Conservation (phyloP, 2,888 invertebrate genomes). For the Meganola albula region DNA sequence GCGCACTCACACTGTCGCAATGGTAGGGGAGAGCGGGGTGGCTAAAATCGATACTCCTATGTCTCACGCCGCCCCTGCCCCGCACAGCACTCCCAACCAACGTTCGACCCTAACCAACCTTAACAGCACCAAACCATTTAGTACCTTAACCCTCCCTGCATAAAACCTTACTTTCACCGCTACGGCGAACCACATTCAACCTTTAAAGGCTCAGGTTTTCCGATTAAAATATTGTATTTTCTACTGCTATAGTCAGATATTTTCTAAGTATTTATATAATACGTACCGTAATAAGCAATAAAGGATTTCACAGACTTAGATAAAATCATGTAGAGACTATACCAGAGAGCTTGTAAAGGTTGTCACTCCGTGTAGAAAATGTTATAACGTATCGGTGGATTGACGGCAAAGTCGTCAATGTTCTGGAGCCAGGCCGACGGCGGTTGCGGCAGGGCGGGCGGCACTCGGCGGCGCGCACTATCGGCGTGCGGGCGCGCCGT, state of each 20-base stretch:
- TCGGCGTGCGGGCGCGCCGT: slow-evolving; percentile 74
- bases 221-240: slow-evolving; percentile 39
- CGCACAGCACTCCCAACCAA: slow-evolving; percentile 49
- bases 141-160: slow-evolving; percentile 58
- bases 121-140: slow-evolving; percentile 63
- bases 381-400: slow-evolving; percentile 15
- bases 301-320: no score
- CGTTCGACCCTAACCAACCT: slow-evolving; percentile 70
- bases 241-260: no score
- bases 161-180: slow-evolving; percentile 55
- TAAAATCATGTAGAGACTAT: slow-evolving; percentile 4
- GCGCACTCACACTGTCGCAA: slow-evolving; percentile 73
- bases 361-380: slow-evolving; percentile 46
- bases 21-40: slow-evolving; percentile 68
- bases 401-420: slow-evolving; percentile 22
- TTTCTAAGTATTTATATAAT: no score
- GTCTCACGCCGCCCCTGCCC: slow-evolving; percentile 60
- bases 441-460: slow-evolving; percentile 60
- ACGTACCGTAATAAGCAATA: no score
- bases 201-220: slow-evolving; percentile 27
- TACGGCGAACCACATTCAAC: slow-evolving; percentile 28
- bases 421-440: slow-evolving; percentile 31
- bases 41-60: slow-evolving; percentile 75
- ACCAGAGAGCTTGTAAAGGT: no score
- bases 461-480: slow-evolving; percentile 73